Percentiles rank a stretch among this genome's conserved stretches.
Evolutionary conservation across 2,113 vertebrate species (phyloP).

Genomic region (Tetraodon nigroviridis): DNA sequence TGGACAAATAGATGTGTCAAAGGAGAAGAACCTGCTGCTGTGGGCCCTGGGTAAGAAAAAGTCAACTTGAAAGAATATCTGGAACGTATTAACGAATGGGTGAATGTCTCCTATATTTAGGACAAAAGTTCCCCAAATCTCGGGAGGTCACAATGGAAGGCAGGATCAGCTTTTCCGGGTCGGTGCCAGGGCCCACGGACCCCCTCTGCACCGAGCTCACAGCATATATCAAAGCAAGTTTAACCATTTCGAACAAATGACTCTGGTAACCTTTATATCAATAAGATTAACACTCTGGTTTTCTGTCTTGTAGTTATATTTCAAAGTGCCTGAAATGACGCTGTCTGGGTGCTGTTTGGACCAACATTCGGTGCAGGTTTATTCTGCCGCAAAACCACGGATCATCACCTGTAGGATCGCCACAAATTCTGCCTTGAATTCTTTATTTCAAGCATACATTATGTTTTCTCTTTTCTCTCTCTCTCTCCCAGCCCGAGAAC

Average conservation of each 20-base stretch:
- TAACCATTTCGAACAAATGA: not conserved
- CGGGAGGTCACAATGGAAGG: slow-evolving; percentile 85
- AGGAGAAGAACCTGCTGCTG: slow-evolving; percentile 86
- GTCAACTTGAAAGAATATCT: too few species aligned
- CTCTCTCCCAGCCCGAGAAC: slow-evolving; percentile 76
- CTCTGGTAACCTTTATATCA: not conserved
- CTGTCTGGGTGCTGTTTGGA: slow-evolving; percentile 89
- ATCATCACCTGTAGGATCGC: slow-evolving; percentile 81
- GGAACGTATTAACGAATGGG: too few species aligned
- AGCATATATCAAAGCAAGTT: slow-evolving; percentile 86
- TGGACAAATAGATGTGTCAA: slow-evolving; percentile 84
- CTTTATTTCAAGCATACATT: not conserved
- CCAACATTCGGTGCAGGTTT: slow-evolving; percentile 90
- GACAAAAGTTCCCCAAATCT: slow-evolving; percentile 91
- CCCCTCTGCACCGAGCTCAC: slow-evolving; percentile 82
- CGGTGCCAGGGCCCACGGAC: slow-evolving; percentile 72
- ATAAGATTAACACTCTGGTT: not conserved
- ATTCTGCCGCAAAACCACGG: slow-evolving; percentile 84
- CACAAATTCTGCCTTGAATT: not conserved
- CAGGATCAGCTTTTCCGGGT: slow-evolving; percentile 77
- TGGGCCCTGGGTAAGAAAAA: slow-evolving; percentile 83
- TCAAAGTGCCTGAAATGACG: slow-evolving; percentile 87
- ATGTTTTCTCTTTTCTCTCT: not conserved
- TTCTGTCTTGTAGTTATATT: slow-evolving; percentile 78
- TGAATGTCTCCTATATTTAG: slow-evolving; percentile 56